A percentile compares a stretch with the other conserved stretches of the same genome.
Evolutionary conservation across 2,113 vertebrate genomes (phyloP).

Genomic region (Sprattus sprattus): DNA sequence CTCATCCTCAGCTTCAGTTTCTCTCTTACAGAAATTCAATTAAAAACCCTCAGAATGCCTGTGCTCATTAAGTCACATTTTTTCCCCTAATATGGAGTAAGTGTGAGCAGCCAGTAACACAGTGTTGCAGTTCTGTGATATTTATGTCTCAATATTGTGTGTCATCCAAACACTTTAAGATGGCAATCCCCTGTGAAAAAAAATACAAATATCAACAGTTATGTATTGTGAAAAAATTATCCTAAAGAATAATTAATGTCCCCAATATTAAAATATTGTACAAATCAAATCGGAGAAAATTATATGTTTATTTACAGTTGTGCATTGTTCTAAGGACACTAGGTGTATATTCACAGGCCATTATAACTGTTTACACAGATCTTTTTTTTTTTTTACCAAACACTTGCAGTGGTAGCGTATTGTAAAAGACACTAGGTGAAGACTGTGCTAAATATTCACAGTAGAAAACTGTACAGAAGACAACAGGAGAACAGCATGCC

Average conservation of each 20-base stretch:
- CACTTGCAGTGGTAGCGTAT: background rate
- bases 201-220: background rate
- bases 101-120: background rate
- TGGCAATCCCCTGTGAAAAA: background rate
- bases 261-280: background rate
- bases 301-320: background rate
- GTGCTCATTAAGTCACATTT: background rate
- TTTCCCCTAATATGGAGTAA: background rate
- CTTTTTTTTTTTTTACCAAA: too few species aligned
- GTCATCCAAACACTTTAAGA: background rate
- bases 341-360: background rate
- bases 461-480: background rate
- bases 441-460: background rate
- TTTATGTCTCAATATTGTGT: background rate
- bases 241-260: too few species aligned
- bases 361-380: too few species aligned
- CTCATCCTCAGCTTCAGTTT: background rate
- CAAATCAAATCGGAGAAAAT: background rate
- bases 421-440: background rate
- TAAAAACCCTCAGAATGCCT: background rate
- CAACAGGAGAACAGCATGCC: too few species aligned
- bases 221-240: background rate
- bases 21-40: background rate
- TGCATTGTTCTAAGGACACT: background rate
- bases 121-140: background rate